phyloP scores from a whole-genome alignment of 2,797 vertebrate species.

The Euphonia xanthogaster region DNA sequence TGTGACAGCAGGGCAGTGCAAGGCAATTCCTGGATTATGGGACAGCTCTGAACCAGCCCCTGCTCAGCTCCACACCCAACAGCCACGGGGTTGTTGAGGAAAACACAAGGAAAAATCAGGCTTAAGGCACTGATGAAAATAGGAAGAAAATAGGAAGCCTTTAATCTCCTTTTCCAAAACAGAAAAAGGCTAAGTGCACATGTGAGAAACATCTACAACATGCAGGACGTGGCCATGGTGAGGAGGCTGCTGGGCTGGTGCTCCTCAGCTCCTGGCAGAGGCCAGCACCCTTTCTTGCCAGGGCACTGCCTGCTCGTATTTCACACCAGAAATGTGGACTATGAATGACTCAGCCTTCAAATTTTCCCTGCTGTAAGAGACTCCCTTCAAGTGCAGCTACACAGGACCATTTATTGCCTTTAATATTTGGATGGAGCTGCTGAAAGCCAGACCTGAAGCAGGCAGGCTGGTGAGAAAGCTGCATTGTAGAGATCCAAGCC shows the following conservation, averaged over 20 bases:
- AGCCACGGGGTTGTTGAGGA: accelerated
- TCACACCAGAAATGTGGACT: accelerated
- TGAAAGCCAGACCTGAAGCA: not conserved
- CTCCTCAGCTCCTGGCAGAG: not conserved
- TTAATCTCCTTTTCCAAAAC: not conserved
- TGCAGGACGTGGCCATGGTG: accelerated
- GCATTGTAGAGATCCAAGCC: not conserved
- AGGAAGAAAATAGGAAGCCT: not conserved
- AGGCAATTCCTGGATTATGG: too few species aligned
- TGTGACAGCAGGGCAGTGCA: not conserved
- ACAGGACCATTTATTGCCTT: not conserved
- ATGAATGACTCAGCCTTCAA: accelerated
- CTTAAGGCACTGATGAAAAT: not conserved
- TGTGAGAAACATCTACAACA: too few species aligned
- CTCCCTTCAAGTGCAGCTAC: accelerated
- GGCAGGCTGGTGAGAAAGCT: not conserved
- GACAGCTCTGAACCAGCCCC: not conserved
- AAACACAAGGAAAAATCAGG: accelerated
- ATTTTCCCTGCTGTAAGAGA: too few species aligned
- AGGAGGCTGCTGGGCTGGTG: not conserved
- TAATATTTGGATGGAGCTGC: not conserved
- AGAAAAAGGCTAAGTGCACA: not conserved
- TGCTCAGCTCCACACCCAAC: not conserved
- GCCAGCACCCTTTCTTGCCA: too few species aligned
- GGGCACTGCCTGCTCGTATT: accelerated